Base-by-base conservation (phyloP, 2,113 vertebrate genomes). In the Malurus cyaneus region DNA sequence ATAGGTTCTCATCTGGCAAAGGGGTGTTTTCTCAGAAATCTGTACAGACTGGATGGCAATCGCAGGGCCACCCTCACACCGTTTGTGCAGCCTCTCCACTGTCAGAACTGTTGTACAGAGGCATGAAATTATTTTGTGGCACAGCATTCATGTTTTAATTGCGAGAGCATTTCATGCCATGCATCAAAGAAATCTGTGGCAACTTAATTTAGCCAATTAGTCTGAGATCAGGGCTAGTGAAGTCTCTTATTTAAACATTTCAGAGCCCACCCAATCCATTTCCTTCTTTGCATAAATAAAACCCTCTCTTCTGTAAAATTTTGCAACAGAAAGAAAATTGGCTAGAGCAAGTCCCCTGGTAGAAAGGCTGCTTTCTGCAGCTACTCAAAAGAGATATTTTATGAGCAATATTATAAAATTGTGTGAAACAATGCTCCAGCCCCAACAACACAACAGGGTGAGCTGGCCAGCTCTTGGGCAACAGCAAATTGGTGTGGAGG, bases 351-450 rank as follows among this genome's bases (percentile, higher is more conserved):
- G 17, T 85, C 80, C 73, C 62, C n/a, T 76, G 84, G 66, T 76
- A 87, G 70, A 62, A 81, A 47, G 25, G 14, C 53, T 93, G 53
- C 61, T 95, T 89, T 93, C 78, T 92, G 32, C 87, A 87, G 69
- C 60, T 59, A 44, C 60, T 67, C 86, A 56, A 41, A 86, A 88
- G 60, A 83, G 56, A 67, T 86, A 24, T 90, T 95, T 95, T 90
- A 93, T 8, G 13, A 93, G 83, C 2, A 86, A 80, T 90, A 52
- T 67, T 60, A 25, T 90, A 36, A 95, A 88, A 26, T 86, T 21
- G 11, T 31, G 36, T 57, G 86, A 93, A 95, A 77, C 28, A 85
- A 39, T 0, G 0, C 26, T 73, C 39, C 64, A 62, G 32, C 32
- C 47, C 44, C 72, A 66, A 18, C 9, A 73, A 18, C 1, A 2